phyloP scores from a whole-genome alignment of 2,113 vertebrate species.

The Ctenodactylus gundi region DNA sequence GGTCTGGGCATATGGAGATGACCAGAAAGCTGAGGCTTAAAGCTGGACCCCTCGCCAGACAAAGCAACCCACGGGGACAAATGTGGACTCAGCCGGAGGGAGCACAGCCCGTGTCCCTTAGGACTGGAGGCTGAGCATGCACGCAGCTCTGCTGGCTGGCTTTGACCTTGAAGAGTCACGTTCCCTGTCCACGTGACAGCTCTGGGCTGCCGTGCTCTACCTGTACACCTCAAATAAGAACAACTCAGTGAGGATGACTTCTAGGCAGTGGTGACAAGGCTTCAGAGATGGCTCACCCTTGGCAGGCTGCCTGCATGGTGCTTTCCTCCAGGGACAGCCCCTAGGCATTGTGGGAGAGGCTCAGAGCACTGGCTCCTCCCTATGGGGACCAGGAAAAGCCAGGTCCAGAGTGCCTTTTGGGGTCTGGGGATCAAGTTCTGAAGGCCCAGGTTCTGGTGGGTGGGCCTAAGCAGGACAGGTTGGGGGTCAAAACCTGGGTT shows the following conservation, averaged over 20 bases:
- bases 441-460: background rate
- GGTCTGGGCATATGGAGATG: background rate
- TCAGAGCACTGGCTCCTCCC: background rate
- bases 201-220: background rate
- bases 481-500: background rate
- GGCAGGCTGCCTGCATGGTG: background rate
- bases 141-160: background rate
- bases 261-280: no score
- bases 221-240: background rate
- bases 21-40: background rate
- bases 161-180: no score
- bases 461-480: background rate
- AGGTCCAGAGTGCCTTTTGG: background rate
- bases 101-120: background rate
- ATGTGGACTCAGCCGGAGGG: background rate
- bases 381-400: background rate
- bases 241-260: background rate
- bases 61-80: background rate
- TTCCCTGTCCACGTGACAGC: background rate
- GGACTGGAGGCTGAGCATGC: background rate
- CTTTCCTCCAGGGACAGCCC: background rate
- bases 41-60: background rate
- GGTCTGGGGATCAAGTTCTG: background rate
- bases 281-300: background rate
- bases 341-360: accelerated